A percentile compares a stretch with the other conserved stretches of the same genome.
phyloP scores from a whole-genome alignment of 35 echinoderm and acorn worm species.

The Nesometra sesokonis region DNA sequence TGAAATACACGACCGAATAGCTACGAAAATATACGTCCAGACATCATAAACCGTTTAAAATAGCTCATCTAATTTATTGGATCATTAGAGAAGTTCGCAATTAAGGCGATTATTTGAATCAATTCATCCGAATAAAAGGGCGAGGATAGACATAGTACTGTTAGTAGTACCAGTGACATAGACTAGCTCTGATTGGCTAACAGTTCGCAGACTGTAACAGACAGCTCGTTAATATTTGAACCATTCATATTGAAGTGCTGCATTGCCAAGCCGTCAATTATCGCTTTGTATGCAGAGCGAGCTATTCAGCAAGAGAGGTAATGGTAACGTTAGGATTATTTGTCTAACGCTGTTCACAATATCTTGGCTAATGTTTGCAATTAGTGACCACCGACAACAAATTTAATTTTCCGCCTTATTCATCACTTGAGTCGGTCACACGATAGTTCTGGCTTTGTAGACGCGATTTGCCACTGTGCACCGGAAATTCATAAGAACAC shows the following conservation, averaged over 20 bases:
- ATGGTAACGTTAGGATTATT: neutral
- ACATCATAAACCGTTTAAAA: neutral
- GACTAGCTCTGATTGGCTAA: neutral
- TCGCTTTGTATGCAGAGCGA: neutral
- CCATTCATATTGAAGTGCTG: neutral
- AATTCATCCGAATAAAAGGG: neutral
- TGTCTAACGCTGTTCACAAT: neutral
- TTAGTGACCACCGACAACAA: neutral
- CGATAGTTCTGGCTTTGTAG: neutral
- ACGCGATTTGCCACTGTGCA: neutral
- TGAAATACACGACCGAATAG: neutral
- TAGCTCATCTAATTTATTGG: neutral
- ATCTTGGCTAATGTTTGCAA: neutral
- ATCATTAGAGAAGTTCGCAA: neutral
- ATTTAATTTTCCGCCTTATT: neutral
- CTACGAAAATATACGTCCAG: neutral
- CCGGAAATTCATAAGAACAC: no score
- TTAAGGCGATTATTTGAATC: neutral
- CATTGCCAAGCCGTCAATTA: neutral
- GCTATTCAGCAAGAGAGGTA: neutral
- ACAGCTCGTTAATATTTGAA: neutral
- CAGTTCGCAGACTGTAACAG: neutral
- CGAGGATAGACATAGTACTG: neutral
- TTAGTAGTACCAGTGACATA: neutral
- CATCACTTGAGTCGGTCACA: neutral